Percentiles rank a stretch among this genome's conserved stretches.
phyloP scores from a whole-genome alignment of 2,888 invertebrate species.

The Luperina nickerlii region DNA sequence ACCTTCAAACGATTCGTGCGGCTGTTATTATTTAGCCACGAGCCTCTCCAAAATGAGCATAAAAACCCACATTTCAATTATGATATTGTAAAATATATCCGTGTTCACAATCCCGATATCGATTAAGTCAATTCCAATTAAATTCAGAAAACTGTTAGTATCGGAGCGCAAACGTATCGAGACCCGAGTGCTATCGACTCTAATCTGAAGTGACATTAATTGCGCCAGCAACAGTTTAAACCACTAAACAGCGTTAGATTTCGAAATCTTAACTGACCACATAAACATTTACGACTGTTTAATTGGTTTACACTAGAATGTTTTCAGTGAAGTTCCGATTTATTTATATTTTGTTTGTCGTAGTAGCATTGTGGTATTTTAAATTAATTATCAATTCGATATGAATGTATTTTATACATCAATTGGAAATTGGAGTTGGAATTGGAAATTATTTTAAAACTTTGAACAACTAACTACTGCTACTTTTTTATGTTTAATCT shows the following conservation, averaged over 20 bases:
- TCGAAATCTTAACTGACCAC: constrained; percentile 44
- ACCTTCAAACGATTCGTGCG: no score
- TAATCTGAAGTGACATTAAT: constrained; percentile 53
- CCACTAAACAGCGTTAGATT: constrained; percentile 41
- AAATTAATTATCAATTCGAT: neutral
- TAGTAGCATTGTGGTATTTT: neutral
- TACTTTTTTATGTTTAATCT: neutral
- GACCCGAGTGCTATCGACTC: constrained; percentile 6
- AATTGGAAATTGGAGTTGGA: neutral
- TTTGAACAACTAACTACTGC: no score
- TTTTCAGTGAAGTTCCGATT: constrained; percentile 5
- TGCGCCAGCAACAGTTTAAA: constrained; percentile 34
- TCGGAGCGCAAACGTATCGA: constrained; percentile 13
- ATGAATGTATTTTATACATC: neutral
- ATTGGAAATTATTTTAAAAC: no score
- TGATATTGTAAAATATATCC: neutral
- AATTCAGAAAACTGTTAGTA: constrained; percentile 26
- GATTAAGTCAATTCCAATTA: constrained; percentile 30
- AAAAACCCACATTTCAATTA: neutral
- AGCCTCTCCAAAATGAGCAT: neutral
- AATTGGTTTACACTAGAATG: constrained; percentile 28
- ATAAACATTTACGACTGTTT: constrained; percentile 42
- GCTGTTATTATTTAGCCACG: no score
- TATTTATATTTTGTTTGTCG: neutral
- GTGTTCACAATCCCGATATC: neutral